Percentiles rank a stretch among this genome's conserved stretches.
Conservation (phyloP, 2,113 vertebrate genomes). For the Copsychus sechellarum region DNA sequence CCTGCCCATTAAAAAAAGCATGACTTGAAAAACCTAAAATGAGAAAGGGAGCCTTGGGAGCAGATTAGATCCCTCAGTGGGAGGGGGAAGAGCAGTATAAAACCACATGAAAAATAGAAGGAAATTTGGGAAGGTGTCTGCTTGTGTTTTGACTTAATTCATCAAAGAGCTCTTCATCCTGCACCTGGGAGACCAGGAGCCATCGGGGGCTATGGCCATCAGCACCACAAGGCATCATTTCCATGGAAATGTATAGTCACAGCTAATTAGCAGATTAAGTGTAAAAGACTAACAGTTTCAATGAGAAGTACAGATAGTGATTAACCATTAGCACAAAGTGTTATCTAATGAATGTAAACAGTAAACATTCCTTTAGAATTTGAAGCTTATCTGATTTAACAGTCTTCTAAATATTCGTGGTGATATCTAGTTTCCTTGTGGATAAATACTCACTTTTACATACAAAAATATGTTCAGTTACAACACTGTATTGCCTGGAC, state of each 20-base stretch:
- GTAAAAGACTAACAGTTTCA: background rate
- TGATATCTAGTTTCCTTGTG: background rate
- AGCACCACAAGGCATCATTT: background rate
- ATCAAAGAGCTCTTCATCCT: background rate
- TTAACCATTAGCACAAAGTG: background rate
- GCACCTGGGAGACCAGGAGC: background rate
- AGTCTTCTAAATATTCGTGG: background rate
- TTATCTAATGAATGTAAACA: background rate
- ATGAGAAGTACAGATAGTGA: background rate
- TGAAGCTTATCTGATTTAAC: background rate
- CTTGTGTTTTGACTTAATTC: background rate
- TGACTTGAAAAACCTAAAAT: background rate
- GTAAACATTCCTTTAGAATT: background rate
- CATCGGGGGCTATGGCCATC: background rate
- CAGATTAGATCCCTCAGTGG: background rate
- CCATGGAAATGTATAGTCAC: background rate
- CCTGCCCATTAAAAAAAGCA: background rate
- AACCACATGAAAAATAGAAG: background rate
- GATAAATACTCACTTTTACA: background rate
- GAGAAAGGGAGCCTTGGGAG: background rate
- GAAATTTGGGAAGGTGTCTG: background rate
- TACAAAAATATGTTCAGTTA: background rate
- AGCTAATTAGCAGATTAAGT: background rate
- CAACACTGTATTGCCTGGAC: background rate
- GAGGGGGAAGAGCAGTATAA: background rate